Percentiles rank a stretch among this genome's conserved stretches.
phyloP scores from a whole-genome alignment of 2,113 vertebrate species.

The Hemicordylus capensis region DNA sequence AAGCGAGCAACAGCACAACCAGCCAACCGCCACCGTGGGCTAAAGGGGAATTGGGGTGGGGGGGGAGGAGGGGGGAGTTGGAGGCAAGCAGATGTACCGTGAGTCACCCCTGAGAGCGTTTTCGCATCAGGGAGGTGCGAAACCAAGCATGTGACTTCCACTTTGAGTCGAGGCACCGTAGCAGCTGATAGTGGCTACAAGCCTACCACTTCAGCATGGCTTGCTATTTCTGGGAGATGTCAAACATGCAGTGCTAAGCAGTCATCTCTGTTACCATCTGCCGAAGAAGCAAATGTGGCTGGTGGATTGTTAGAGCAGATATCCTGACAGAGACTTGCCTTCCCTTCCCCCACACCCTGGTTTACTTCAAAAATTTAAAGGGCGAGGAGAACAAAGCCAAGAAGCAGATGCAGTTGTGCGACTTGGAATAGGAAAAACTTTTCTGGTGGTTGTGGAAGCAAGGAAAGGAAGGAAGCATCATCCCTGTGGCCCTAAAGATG shows the following conservation, averaged over 20 bases:
- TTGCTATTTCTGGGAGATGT: conserved; percentile 55
- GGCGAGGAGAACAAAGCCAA: background rate
- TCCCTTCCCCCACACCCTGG: background rate
- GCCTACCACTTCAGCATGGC: conserved; percentile 41
- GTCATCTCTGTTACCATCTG: conserved; percentile 66
- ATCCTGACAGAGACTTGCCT: conserved; percentile 15
- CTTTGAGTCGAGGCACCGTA: conserved; percentile 9
- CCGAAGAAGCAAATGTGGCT: conserved; percentile 43
- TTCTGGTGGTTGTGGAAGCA: background rate
- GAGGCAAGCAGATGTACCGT: conserved; percentile 43
- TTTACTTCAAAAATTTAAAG: background rate
- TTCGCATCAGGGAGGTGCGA: conserved; percentile 44
- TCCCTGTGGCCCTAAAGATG: background rate
- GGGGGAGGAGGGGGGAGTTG: background rate
- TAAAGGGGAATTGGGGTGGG: background rate
- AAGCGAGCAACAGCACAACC: conserved; percentile 34
- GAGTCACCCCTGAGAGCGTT: conserved; percentile 41
- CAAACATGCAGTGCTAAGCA: conserved; percentile 68
- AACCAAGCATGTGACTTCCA: conserved; percentile 33
- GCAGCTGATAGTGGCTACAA: conserved; percentile 59
- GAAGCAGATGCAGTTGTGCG: background rate
- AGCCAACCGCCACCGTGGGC: conserved; percentile 15
- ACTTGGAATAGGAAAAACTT: background rate
- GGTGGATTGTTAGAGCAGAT: conserved; percentile 40
- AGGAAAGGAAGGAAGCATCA: background rate